Conservation (phyloP, 1,140 invertebrate genomes). For the Patella vulgata region DNA sequence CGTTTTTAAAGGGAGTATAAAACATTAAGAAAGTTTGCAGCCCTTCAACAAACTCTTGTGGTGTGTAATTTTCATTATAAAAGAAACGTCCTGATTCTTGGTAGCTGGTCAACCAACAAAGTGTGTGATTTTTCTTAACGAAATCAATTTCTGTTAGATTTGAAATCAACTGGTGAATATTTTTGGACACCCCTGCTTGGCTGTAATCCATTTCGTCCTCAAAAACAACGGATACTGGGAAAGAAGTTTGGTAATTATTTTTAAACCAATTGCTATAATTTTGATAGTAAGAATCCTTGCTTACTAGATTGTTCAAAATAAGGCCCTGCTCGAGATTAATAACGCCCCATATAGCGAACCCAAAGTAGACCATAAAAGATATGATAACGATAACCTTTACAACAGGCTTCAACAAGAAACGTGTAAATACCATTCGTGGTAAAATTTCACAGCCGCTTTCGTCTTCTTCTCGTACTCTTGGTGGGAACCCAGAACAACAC, state of each 20-base stretch:
- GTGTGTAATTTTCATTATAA: slow-evolving; percentile 56
- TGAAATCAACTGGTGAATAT: background rate
- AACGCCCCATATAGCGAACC: slow-evolving; percentile 1
- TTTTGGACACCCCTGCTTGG: background rate
- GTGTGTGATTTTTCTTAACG: background rate
- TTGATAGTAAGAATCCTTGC: slow-evolving; percentile 14
- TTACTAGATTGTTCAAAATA: slow-evolving; percentile 13
- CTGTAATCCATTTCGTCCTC: slow-evolving; percentile 9
- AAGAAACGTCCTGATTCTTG: slow-evolving; percentile 71
- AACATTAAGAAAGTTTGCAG: slow-evolving; percentile 73
- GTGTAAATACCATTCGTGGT: slow-evolving; percentile 9
- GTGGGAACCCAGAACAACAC: slow-evolving; percentile 9
- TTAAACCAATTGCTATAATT: slow-evolving; percentile 11
- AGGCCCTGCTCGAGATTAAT: slow-evolving; percentile 15
- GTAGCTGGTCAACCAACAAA: slow-evolving; percentile 83
- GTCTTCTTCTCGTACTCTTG: background rate
- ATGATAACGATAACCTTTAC: slow-evolving; percentile 8
- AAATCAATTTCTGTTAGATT: background rate
- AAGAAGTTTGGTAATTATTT: slow-evolving; percentile 7
- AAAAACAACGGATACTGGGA: slow-evolving; percentile 8
- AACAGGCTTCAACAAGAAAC: slow-evolving; percentile 8
- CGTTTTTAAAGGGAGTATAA: slow-evolving; percentile 72
- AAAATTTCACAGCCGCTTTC: slow-evolving; percentile 15
- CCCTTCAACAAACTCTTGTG: slow-evolving; percentile 79
- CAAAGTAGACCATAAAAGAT: slow-evolving; percentile 4